phyloP scores from a whole-genome alignment of 1,140 invertebrate genomes.

The Pseudomyrmex sp. region DNA sequence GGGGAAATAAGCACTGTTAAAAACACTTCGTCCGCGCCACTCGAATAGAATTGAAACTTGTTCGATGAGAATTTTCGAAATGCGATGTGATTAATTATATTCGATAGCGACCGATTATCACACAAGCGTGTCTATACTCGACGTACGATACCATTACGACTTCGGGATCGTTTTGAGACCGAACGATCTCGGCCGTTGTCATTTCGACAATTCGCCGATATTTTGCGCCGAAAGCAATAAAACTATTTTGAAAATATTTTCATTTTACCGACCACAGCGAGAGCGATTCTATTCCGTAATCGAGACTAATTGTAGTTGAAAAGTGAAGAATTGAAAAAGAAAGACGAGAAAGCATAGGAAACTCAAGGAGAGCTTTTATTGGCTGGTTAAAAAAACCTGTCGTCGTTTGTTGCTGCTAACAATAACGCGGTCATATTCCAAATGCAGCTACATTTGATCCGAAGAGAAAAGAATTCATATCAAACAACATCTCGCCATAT shows the following conservation, averaged over 20 bases:
- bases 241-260: not conserved
- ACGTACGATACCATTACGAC: constrained; percentile 63
- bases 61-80: constrained; percentile 79
- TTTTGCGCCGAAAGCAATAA: constrained; percentile 10
- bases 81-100: constrained; percentile 72
- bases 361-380: not conserved
- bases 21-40: constrained; percentile 79
- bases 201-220: constrained; percentile 59
- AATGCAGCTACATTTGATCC: not conserved
- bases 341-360: not conserved
- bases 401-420: not conserved
- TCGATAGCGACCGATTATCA: constrained; percentile 69
- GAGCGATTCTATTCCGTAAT: not conserved
- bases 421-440: not conserved
- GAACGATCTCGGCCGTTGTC: constrained; percentile 61
- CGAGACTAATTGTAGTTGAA: not conserved
- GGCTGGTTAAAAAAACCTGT: not conserved
- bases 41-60: constrained; percentile 84
- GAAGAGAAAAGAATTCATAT: constrained; percentile 54
- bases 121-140: constrained; percentile 74
- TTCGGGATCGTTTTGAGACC: constrained; percentile 62
- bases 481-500: constrained; percentile 47
- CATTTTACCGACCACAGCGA: not conserved
- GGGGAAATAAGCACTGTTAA: constrained; percentile 62
- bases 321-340: not conserved